phyloP scores from a whole-genome alignment of 2,113 vertebrate genomes.

The Onychostoma macrolepis region DNA sequence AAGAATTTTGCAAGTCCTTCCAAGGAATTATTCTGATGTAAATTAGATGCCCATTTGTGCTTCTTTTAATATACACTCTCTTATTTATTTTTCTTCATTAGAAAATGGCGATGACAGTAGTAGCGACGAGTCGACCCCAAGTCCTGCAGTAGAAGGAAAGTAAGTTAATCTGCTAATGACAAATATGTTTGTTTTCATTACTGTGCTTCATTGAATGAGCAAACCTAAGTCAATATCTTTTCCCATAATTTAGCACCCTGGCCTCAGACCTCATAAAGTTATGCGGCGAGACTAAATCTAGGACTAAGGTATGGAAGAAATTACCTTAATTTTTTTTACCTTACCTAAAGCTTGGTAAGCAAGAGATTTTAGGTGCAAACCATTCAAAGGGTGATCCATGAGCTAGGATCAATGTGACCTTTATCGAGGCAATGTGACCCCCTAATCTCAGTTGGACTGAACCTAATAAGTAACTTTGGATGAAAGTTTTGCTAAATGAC shows the following conservation, averaged over 20 bases:
- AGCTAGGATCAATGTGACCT: not conserved
- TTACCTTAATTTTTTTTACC: not conserved
- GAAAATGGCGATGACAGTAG: constrained; percentile 92
- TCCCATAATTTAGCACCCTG: constrained; percentile 74
- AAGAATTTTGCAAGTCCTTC: not conserved
- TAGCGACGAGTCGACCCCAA: constrained; percentile 89
- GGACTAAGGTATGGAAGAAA: constrained; percentile 84
- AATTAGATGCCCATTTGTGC: not conserved
- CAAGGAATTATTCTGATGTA: not conserved
- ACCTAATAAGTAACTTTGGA: not conserved
- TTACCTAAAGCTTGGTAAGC: not conserved
- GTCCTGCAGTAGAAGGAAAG: constrained; percentile 91
- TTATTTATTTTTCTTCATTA: constrained; percentile 62
- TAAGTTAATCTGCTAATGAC: constrained; percentile 64
- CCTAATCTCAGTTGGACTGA: not conserved
- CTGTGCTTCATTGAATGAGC: not conserved
- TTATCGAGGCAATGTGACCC: too few species aligned
- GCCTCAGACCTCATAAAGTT: constrained; percentile 92
- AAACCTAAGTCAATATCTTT: not conserved
- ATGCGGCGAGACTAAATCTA: constrained; percentile 89
- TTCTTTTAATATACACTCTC: not conserved
- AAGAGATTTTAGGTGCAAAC: not conserved
- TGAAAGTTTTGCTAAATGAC: not conserved
- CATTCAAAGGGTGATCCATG: not conserved
- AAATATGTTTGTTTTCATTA: not conserved